Percentiles rank a stretch among this genome's conserved stretches.
phyloP scores from a whole-genome alignment of 1,140 invertebrate species.

The Drosophila truncata region DNA sequence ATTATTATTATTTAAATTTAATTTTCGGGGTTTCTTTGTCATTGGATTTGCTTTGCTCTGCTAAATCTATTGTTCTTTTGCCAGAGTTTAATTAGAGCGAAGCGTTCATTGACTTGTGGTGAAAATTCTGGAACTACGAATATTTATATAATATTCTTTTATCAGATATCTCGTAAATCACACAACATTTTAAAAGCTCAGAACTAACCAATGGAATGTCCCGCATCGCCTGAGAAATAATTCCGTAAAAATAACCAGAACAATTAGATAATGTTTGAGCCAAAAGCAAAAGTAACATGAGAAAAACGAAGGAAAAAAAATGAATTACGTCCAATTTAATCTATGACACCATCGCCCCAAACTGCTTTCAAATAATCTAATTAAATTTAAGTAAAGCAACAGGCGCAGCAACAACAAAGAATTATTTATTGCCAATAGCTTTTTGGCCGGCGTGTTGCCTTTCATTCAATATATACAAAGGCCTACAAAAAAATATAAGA shows the following conservation, averaged over 20 bases:
- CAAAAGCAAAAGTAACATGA: constrained; percentile 17
- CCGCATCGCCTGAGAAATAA: neutral
- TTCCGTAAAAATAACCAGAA: neutral
- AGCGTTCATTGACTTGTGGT: constrained; percentile 29
- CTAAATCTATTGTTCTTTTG: constrained; percentile 50
- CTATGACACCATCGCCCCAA: constrained; percentile 79
- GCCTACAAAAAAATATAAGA: constrained; percentile 20
- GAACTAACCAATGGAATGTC: constrained; percentile 2
- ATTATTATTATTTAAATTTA: constrained; percentile 28
- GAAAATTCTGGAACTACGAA: neutral
- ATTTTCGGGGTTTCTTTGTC: constrained; percentile 12
- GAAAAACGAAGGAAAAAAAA: constrained; percentile 34
- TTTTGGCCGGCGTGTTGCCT: constrained; percentile 53
- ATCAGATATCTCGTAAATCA: neutral
- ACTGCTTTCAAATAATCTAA: constrained; percentile 83
- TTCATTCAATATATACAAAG: constrained; percentile 72
- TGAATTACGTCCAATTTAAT: constrained; percentile 78
- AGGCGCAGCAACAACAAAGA: constrained; percentile 61
- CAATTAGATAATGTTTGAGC: constrained; percentile 14
- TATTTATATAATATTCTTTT: neutral
- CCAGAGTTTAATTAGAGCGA: constrained; percentile 55
- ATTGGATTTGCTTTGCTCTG: constrained; percentile 25
- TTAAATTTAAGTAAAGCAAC: constrained; percentile 79
- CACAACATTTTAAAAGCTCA: neutral
- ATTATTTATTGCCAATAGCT: constrained; percentile 79